Evolutionary conservation across 2,888 invertebrate genomes (phyloP), one percentile per base, ranked within the genome.

Genomic region (Protodeltote pygarga): DNA sequence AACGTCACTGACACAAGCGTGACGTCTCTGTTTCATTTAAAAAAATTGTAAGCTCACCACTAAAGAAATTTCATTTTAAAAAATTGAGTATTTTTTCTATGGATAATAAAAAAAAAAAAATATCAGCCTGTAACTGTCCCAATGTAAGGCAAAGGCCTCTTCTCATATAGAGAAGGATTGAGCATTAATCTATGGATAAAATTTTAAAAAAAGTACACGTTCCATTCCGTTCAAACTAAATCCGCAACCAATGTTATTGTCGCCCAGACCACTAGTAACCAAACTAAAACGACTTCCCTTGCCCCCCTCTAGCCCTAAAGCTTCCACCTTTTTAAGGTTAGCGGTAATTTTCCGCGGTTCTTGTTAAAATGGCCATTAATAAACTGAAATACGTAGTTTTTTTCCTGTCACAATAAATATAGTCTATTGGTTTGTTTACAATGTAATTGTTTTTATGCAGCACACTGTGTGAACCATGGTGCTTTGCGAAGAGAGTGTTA

Each of bases 191-290:
- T n/a, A n/a, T n/a, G n/a, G n/a, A n/a, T n/a, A n/a, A n/a, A n/a
- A n/a, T n/a, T n/a, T n/a, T n/a, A 27, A 3, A 4, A 11, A 28
- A 35, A 3, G 1, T n/a, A n/a, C n/a, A n/a, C 9, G 8, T 34
- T 10, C 40, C 5, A 3, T 73, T 79, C 77, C 47, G 70, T 42
- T 9, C 9, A 39, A 44, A 42, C 15, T 77, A 70, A 35, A 52
- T 80, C 79, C 19, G 16, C 46, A 66, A 28, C 17, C 57, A 68
- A 57, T 77, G 72, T 80, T 78, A 75, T 75, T 77, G 77, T 75
- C 68, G 69, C 74, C 49, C 55, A 59, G 65, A 66, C 61, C 48
- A 65, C 40, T 63, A 54, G 62, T 69, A 64, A 59, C 75, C 68
- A 71, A 38, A 55, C 61, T 38, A 34, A 53, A 25, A 39, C 48